Evolutionary conservation across 2,888 invertebrate species (phyloP), one percentile per base, ranked within the genome.

Genomic region (Plusia festucae): DNA sequence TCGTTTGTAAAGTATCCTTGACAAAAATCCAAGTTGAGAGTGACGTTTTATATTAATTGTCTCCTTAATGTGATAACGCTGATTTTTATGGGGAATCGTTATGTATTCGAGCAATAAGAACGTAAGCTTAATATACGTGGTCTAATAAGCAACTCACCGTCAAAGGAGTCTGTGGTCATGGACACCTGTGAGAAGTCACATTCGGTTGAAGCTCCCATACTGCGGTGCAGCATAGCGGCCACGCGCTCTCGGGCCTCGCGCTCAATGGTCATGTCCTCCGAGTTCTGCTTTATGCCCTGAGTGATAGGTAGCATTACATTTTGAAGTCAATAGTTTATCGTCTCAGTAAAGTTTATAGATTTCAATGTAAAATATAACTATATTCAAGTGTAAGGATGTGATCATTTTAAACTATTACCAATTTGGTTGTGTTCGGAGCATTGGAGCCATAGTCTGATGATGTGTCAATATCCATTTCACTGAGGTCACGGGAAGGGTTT

Each of bases 171-270:
- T 0, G 87, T 88, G 9, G 74, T 72, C 72, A 85, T 83, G 0
- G 88, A 87, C 0, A 73, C 82, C 46, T 88, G 85, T 0, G 90
- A 89, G 65, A 71, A 75, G 56, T 91, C 89, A 55, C 74, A 80
- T 1, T 91, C 89, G 0, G 87, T 88, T 15, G 89, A 85, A 5
- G 79, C 78, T 0, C 83, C 86, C 79, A 83, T 77, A 56, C 82
- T 85, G 16, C 91, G 84, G 57, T 91, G 90, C 49, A 91, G 58
- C 92, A 93, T 92, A 0, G 88, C 82, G 0, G 91, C 91, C 0
- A 92, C 90, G 0, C 91, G 84, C 62, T 93, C 93, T 0, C 90
- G 85, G 0, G 93, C 92, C 18, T 90, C 88, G 0, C 85, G 80
- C 60, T 93, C 93, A 1, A 90, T 87, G 24, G 74, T 79, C 24